These are phyloP conservation scores for Cephus rjabovi DNA, from an alignment of 2,888 invertebrate species.

Conservation along the genomic window DNA sequence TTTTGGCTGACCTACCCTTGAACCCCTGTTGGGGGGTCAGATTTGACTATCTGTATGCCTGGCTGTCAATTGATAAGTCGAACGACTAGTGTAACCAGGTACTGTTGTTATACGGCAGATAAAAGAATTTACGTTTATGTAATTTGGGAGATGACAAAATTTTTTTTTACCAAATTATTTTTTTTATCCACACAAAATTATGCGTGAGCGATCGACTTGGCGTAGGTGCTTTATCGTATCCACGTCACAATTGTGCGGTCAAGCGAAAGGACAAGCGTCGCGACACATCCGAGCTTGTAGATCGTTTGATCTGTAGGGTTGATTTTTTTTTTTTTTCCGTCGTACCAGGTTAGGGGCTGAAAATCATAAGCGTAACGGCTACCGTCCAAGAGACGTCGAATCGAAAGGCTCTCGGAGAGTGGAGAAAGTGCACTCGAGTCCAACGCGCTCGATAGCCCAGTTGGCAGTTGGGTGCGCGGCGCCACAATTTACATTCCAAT, in stretches of 20 bases:
- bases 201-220: no score
- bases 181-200: no score
- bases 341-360: neutral
- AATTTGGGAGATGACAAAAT: no score
- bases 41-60: no score
- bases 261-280: neutral
- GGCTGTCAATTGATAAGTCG: no score
- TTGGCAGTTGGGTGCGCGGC: slow-evolving; percentile 25
- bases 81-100: no score
- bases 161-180: no score
- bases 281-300: neutral
- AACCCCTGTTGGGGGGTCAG: no score
- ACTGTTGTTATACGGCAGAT: neutral
- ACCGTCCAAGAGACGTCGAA: neutral
- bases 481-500: slow-evolving; percentile 42
- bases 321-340: no score
- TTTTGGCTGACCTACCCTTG: no score
- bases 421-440: neutral
- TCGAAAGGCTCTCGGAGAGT: neutral
- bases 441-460: neutral
- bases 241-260: neutral
- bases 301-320: neutral
- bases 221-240: neutral
- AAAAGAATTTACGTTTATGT: neutral
- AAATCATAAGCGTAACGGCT: neutral